Conservation (phyloP, 2,888 invertebrate genomes). For the Dynastes hyllus region DNA sequence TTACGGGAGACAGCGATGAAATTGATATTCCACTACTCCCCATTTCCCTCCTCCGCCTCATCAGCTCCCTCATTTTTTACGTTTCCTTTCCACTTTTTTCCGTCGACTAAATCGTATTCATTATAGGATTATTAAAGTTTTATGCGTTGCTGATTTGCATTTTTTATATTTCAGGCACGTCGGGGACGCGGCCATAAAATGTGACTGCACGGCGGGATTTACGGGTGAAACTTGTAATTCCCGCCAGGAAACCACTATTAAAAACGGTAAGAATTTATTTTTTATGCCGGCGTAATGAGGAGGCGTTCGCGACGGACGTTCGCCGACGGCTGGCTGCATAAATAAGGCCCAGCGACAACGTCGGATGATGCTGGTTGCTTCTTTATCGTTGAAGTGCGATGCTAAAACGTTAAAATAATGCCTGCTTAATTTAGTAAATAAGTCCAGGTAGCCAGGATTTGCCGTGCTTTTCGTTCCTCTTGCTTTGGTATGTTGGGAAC, state of each 20-base stretch:
- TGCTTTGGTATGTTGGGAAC: too few species aligned
- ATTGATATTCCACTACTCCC: slow-evolving; percentile 22
- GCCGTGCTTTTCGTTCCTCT: too few species aligned
- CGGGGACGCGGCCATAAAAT: slow-evolving; percentile 56
- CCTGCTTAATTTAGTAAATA: slow-evolving; percentile 37
- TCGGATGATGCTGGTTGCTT: neutral
- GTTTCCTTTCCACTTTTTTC: neutral
- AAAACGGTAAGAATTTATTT: slow-evolving; percentile 22
- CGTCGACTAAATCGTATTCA: slow-evolving; percentile 39
- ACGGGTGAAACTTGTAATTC: slow-evolving; percentile 51
- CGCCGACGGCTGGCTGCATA: slow-evolving; percentile 18
- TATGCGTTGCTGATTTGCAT: slow-evolving; percentile 46
- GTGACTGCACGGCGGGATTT: slow-evolving; percentile 56
- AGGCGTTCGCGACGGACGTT: neutral
- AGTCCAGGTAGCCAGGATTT: neutral
- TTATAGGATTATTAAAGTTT: slow-evolving; percentile 45
- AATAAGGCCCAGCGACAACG: slow-evolving; percentile 13
- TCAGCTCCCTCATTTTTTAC: too few species aligned
- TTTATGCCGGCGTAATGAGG: slow-evolving; percentile 17
- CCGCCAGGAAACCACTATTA: slow-evolving; percentile 45
- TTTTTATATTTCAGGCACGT: slow-evolving; percentile 56
- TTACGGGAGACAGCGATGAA: slow-evolving; percentile 18
- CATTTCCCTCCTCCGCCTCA: neutral
- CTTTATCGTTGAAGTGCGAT: slow-evolving; percentile 34
- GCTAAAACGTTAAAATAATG: slow-evolving; percentile 34